phyloP scores from a whole-genome alignment of 2,797 vertebrate genomes.

The Chiropotes sagulatus region DNA sequence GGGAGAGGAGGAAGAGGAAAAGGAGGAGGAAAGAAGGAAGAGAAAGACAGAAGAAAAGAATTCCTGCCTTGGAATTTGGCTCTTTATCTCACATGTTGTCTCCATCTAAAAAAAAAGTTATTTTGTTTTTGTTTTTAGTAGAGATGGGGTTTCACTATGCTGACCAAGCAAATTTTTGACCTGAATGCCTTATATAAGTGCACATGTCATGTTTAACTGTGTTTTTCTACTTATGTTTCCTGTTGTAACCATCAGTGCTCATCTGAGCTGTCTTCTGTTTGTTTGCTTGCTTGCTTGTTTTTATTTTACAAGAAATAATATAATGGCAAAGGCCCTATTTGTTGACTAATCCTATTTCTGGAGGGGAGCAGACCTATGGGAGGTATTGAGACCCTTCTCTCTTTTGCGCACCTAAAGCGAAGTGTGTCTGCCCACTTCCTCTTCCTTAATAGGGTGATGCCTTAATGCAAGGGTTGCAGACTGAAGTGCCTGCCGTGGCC shows the following conservation, averaged over 20 bases:
- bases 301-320: not conserved
- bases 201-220: not conserved
- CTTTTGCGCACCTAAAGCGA: not conserved
- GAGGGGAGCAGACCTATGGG: not conserved
- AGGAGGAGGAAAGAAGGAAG: not conserved
- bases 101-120: not conserved
- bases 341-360: not conserved
- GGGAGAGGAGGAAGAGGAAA: not conserved
- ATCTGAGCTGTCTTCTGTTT: not conserved
- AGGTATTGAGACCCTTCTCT: not conserved
- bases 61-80: not conserved
- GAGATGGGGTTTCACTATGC: not conserved
- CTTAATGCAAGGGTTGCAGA: not conserved
- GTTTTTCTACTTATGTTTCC: not conserved
- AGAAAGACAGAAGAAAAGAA: not conserved
- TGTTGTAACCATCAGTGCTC: not conserved
- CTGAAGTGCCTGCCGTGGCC: not conserved
- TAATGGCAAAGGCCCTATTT: not conserved
- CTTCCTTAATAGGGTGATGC: not conserved
- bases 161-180: not conserved
- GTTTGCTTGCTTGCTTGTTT: not conserved
- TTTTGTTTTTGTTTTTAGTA: not conserved
- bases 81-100: not conserved
- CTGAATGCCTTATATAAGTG: not conserved
- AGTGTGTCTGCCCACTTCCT: not conserved